Evolutionary conservation across 2,797 vertebrate species (phyloP).

Genomic region (Coccyzus lansbergi): DNA sequence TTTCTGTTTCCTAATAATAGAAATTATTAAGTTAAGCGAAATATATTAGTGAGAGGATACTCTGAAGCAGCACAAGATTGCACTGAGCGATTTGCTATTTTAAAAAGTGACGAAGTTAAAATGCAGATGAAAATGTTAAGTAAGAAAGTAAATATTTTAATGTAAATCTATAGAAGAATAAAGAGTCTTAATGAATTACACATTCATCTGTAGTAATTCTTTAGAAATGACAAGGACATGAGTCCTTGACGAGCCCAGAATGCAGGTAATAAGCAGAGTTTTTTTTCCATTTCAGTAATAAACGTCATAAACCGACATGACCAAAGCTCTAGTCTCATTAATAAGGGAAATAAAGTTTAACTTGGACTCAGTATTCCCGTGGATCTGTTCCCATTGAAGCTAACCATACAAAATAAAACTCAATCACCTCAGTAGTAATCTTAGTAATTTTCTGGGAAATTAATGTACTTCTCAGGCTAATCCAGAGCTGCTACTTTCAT

Average conservation of each 20-base stretch:
- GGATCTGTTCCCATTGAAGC: not conserved
- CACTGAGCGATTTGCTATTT: not conserved
- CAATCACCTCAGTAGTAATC: not conserved
- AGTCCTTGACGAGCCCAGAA: not conserved
- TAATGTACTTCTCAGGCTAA: not conserved
- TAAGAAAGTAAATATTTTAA: not conserved
- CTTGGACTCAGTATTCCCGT: not conserved
- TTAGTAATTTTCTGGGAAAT: not conserved
- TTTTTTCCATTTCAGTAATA: not conserved
- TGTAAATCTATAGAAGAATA: not conserved
- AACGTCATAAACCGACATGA: not conserved
- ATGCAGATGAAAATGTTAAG: not conserved
- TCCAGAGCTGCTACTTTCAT: not conserved
- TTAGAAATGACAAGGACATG: not conserved
- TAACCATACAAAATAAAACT: not conserved
- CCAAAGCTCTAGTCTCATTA: not conserved
- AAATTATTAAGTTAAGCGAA: not conserved
- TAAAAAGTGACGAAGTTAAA: not conserved
- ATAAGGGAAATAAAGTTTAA: not conserved
- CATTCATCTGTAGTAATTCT: not conserved
- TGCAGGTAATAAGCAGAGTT: not conserved
- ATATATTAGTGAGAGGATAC: not conserved
- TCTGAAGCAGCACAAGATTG: not conserved
- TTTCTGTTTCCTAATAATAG: not conserved
- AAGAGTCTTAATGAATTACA: not conserved